Evolutionary conservation across 2,113 vertebrate species (phyloP).

Genomic region (Catharus fuscescens): DNA sequence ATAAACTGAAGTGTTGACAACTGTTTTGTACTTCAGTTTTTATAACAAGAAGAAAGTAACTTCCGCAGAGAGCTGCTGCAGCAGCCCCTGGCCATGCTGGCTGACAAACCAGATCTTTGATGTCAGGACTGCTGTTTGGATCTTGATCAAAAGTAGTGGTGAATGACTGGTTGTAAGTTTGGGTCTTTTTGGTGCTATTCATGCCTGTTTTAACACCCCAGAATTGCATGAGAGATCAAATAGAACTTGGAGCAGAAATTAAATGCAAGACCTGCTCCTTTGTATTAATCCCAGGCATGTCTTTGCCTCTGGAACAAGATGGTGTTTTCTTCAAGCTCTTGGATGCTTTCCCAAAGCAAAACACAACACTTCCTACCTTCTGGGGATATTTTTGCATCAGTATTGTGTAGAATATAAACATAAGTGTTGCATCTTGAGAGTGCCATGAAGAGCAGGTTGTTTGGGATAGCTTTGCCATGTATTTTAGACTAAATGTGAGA

Average conservation of each 20-base stretch:
- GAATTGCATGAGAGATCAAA: neutral
- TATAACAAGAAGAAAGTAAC: neutral
- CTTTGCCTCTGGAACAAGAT: neutral
- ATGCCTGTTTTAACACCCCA: neutral
- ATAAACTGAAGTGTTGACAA: neutral
- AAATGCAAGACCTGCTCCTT: fast-evolving
- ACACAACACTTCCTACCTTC: neutral
- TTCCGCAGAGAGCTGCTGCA: neutral
- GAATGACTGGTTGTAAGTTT: neutral
- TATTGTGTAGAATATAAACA: neutral
- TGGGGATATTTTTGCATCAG: neutral
- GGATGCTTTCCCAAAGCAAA: neutral
- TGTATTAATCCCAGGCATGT: neutral
- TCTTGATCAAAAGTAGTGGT: neutral
- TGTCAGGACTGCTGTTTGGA: neutral
- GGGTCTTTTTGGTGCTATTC: neutral
- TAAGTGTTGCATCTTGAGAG: neutral
- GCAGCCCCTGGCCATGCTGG: neutral
- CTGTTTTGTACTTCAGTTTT: neutral
- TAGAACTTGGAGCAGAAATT: neutral
- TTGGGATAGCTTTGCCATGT: neutral
- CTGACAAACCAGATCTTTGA: neutral
- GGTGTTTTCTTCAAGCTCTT: neutral
- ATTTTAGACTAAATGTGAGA: neutral
- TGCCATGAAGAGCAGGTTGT: neutral